Base-by-base conservation (phyloP, 2,797 vertebrate genomes). In the Platyrinchus mystaceus region DNA sequence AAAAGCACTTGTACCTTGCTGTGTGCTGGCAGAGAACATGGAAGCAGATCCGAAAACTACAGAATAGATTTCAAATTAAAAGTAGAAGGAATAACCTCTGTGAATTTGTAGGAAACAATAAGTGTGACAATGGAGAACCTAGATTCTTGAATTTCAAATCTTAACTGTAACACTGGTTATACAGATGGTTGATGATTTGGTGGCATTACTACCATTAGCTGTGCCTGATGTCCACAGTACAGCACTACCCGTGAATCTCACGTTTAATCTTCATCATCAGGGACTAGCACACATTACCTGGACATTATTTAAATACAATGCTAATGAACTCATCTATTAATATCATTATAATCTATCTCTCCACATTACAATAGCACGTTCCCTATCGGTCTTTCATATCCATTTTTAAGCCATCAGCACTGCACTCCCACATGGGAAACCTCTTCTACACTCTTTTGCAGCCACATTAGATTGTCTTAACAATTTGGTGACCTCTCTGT, bases 221-320 rank as follows among this genome's bases (percentile, higher is more conserved):
- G 2, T 41, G 59, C 43, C 26, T 47, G 39, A 14, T 34, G 15
- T 18, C 67, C 34, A 44, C 19, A 21, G 39, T 10, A 14, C 52
- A 67, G 58, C 4, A 6, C 8, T 23, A 10, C 9, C 34, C 47
- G 58, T 1, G 0, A 23, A 44, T 30, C 43, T 41, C 30, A 52
- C 11, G 5, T 30, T 52, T 30, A 19, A 52, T 52, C 28, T 52
- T 52, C 50, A 19, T 52, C 28, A 52, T 30, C 50, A 30, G 50
- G 50, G 21, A 23, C 55, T 56, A 56, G n/a, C 22, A 56, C 53
- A n/a, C 55, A 34, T 23, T 22, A 56, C 23, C n/a, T 34, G n/a
- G 30, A 27, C 20, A 37, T 37, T 37, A 78, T 43, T 75, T 80
- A 75, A 70, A 59, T 27, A 18, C 34, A 43, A 49, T 49, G 24